Evolutionary conservation across 2,888 invertebrate species (phyloP), one percentile per base, ranked within the genome.

Genomic region (Troilus luridus): DNA sequence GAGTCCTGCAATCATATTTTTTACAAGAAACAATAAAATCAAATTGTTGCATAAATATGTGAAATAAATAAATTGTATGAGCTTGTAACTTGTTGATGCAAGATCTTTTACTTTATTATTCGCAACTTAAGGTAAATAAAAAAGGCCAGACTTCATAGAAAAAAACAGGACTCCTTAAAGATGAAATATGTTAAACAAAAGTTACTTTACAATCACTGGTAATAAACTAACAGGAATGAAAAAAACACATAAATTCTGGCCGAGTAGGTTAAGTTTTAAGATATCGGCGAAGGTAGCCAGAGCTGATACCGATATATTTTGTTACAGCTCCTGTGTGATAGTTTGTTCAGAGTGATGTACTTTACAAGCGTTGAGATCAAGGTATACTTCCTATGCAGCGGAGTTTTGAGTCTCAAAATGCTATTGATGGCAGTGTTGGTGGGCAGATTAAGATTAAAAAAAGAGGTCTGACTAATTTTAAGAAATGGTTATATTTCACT

Each of bases 221-320:
- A 41, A 77, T 77, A 77, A 77, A 77, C 72, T 77, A 77, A 77
- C 8, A 41, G 7, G 17, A 8, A 27, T 41, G 12, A 67, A 6
- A 67, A 72, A 41, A 77, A 41, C 17, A 41, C 27, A 8, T 77
- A 41, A 77, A 77, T 27, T 41, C 17, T 9, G 17, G 8, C 24
- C 72, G 17, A 27, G 27, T 27, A 72, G 27, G 72, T 72, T 14
- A 17, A n/a, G 17, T 56, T 54, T 81, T 21, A n/a, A 85, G 85
- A 85, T 85, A 85, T n/a, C n/a, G 7, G 85, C 12, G 85, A 58
- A 85, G 85, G 85, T 56, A 9, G n/a, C 3, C n/a, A 12, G 56
- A 85, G n/a, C n/a, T 81, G 1, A n/a, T n/a, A 56, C 11, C n/a
- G 56, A 85, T 85, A 54, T 85, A 85, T n/a, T 56, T 85, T 85